phyloP scores from a whole-genome alignment of 2,113 vertebrate genomes.

The Perccottus glenii region DNA sequence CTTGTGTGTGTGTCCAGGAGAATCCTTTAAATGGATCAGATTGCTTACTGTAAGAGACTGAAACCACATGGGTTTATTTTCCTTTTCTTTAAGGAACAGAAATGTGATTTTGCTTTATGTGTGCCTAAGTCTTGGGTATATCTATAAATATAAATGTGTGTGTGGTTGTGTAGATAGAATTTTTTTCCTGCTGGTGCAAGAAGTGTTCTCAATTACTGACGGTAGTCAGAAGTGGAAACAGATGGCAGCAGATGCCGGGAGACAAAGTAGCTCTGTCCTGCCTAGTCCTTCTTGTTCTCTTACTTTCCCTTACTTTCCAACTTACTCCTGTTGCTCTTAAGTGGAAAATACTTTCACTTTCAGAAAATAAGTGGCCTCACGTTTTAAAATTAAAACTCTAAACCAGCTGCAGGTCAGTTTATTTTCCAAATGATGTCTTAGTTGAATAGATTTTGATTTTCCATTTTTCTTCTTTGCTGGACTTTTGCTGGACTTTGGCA shows the following conservation, averaged over 20 bases:
- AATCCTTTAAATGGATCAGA: slow-evolving; percentile 61
- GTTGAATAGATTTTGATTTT: slow-evolving; percentile 23
- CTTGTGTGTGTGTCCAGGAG: slow-evolving; percentile 27
- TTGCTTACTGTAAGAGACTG: slow-evolving; percentile 51
- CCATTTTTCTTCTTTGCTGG: background rate
- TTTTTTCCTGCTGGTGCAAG: slow-evolving; percentile 80
- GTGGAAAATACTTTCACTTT: slow-evolving; percentile 44
- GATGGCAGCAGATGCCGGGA: slow-evolving; percentile 78
- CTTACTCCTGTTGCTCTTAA: slow-evolving; percentile 33
- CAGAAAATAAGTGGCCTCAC: slow-evolving; percentile 30
- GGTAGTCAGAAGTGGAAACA: slow-evolving; percentile 81
- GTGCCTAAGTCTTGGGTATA: slow-evolving; percentile 14
- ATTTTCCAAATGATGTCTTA: slow-evolving; percentile 21
- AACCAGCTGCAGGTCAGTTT: background rate
- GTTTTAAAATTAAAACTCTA: slow-evolving; percentile 4
- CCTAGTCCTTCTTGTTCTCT: slow-evolving; percentile 49
- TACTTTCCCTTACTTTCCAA: slow-evolving; percentile 9
- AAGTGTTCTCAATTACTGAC: slow-evolving; percentile 82
- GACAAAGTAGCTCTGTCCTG: slow-evolving; percentile 78
- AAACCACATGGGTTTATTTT: slow-evolving; percentile 74
- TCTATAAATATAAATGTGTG: slow-evolving; percentile 5
- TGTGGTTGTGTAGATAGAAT: slow-evolving; percentile 63
- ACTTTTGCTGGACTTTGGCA: background rate
- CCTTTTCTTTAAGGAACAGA: slow-evolving; percentile 70
- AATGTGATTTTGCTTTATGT: slow-evolving; percentile 56